Conservation (phyloP, 2,113 vertebrate genomes). For the Gila orcuttii region DNA sequence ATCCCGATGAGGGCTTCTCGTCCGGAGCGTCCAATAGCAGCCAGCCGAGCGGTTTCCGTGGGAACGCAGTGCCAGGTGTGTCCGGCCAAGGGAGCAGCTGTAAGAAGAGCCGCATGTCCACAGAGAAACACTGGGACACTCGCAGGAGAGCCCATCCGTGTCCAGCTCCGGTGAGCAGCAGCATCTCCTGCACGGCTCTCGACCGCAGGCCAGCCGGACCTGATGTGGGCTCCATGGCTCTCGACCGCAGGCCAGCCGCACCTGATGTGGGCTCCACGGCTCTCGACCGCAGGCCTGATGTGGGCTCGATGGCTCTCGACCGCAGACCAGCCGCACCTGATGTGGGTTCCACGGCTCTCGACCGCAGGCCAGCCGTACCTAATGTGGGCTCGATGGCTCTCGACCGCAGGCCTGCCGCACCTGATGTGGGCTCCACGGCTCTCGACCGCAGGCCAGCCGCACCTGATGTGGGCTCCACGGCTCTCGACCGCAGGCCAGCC, state of each 20-base stretch:
- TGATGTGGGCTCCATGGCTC: too few relatives aligned
- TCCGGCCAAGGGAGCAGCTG: conserved; percentile 81
- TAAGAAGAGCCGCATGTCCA: conserved; percentile 85
- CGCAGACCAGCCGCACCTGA: too few relatives aligned
- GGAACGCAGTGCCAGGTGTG: conserved; percentile 56
- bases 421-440: conserved; percentile 36
- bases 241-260: too few relatives aligned
- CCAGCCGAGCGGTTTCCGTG: conserved; percentile 85
- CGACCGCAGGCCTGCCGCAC: neutral
- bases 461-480: neutral
- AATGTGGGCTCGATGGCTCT: neutral
- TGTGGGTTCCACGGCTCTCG: too few relatives aligned
- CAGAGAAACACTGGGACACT: conserved; percentile 62
- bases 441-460: too few relatives aligned
- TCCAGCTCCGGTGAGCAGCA: neutral
- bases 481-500: neutral
- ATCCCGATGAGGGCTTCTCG: conserved; percentile 97
- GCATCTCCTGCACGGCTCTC: neutral
- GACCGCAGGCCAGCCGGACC: too few relatives aligned
- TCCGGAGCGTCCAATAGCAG: conserved; percentile 96
- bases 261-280: neutral
- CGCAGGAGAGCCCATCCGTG: conserved; percentile 58
- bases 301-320: conserved; percentile 48
- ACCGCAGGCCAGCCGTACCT: too few relatives aligned
- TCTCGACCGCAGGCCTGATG: neutral